Conservation (phyloP, 2,113 vertebrate genomes). For the Ameiurus melas region DNA sequence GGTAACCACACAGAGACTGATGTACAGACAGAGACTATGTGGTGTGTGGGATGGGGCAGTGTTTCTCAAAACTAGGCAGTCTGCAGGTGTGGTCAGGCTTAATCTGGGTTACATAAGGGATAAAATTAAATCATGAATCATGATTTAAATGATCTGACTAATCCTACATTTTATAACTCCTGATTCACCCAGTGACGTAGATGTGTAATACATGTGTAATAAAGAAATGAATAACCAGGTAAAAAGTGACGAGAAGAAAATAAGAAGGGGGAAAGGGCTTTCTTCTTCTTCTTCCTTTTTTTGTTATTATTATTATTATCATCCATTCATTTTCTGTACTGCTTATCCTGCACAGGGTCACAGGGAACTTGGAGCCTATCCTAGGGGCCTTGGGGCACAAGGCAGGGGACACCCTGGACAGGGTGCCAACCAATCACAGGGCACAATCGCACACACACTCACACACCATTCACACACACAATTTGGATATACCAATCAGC, state of each 20-base stretch:
- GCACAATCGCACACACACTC: no score
- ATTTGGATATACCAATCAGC: no score
- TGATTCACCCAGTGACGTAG: neutral
- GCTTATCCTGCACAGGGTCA: no score
- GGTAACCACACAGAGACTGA: neutral
- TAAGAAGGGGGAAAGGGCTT: neutral
- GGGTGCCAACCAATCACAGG: no score
- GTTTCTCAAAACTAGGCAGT: neutral
- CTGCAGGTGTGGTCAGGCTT: neutral
- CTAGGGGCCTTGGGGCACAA: no score
- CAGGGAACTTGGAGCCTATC: no score
- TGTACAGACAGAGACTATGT: neutral
- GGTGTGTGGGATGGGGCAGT: neutral
- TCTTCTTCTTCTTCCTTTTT: neutral
- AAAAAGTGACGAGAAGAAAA: neutral
- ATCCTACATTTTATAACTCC: neutral
- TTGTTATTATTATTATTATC: no score
- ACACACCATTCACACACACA: no score
- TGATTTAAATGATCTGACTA: neutral
- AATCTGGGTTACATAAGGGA: neutral
- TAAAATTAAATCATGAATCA: neutral
- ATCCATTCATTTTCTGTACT: no score
- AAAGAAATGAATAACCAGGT: neutral
- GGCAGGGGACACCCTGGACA: no score
- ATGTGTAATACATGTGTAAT: neutral